Evolutionary conservation across 2,797 vertebrate genomes (phyloP).

Genomic region (Scolopax bukidnonensis): DNA sequence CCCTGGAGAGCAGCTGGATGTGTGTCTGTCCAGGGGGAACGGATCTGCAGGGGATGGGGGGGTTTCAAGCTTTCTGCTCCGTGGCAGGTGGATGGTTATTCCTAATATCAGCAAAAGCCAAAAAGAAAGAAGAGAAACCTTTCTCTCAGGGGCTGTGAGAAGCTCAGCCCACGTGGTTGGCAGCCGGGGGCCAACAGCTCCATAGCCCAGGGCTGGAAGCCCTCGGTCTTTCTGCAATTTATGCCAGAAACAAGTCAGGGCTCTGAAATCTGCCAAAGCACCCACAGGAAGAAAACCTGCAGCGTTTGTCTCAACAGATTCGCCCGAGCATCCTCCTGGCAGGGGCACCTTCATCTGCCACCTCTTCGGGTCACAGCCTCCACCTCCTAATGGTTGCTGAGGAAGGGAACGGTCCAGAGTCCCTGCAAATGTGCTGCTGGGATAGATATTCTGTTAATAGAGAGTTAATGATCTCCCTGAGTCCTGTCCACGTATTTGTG

Average conservation of each 20-base stretch:
- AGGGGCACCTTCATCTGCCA: neutral
- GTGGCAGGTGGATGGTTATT: neutral
- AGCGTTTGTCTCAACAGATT: neutral
- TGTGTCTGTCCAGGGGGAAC: neutral
- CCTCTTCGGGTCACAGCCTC: rapidly evolving
- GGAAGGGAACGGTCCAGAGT: neutral
- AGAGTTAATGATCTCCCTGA: neutral
- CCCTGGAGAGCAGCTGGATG: neutral
- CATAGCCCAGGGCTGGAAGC: neutral
- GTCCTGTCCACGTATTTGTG: neutral
- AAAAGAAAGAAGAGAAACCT: neutral
- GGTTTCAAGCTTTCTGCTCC: neutral
- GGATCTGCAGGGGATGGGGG: neutral
- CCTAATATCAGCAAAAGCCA: neutral
- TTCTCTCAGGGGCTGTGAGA: neutral
- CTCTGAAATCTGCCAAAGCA: neutral
- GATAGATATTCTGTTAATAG: neutral
- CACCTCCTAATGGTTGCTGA: rapidly evolving
- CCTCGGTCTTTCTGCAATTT: neutral
- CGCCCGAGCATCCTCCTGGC: neutral
- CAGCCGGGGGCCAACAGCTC: neutral
- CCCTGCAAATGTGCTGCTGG: neutral
- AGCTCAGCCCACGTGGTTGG: rapidly evolving
- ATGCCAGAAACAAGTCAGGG: neutral
- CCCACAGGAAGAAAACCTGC: neutral